phyloP scores from a whole-genome alignment of 2,888 invertebrate species.

The Microctonus aethiopoides region DNA sequence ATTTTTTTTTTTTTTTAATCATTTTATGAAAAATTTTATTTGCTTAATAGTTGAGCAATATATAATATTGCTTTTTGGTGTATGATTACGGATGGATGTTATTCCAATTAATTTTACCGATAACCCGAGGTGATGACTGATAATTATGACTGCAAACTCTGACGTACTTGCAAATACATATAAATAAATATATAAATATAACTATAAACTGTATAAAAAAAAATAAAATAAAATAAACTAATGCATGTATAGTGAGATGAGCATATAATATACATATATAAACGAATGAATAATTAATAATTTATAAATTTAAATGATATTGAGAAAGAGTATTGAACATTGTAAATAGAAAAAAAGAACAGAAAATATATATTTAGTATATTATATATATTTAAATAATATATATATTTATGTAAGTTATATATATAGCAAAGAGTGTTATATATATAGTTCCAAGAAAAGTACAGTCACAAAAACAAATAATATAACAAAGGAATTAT shows the following conservation, averaged over 20 bases:
- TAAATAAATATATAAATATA: no score
- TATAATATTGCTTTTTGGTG: neutral
- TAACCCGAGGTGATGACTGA: conserved; percentile 20
- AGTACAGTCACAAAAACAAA: conserved; percentile 51
- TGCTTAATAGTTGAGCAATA: neutral
- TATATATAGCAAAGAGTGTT: neutral
- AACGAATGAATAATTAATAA: no score
- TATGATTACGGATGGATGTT: conserved; percentile 45
- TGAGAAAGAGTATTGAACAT: no score
- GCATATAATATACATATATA: no score
- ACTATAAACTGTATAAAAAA: neutral
- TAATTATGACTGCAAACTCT: conserved; percentile 15
- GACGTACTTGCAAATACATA: neutral
- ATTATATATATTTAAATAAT: no score
- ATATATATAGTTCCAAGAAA: conserved; percentile 64
- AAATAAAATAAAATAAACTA: neutral
- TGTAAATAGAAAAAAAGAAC: no score
- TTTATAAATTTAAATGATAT: conserved; percentile 1
- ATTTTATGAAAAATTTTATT: no score
- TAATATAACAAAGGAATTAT: neutral
- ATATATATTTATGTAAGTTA: no score
- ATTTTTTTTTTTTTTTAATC: no score
- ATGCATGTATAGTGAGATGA: neutral
- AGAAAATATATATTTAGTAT: no score
- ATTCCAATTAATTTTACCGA: conserved; percentile 49